These are phyloP conservation scores for Campylomormyrus numenius DNA, from an alignment of 2,113 vertebrate species.

Conservation along the genomic window DNA sequence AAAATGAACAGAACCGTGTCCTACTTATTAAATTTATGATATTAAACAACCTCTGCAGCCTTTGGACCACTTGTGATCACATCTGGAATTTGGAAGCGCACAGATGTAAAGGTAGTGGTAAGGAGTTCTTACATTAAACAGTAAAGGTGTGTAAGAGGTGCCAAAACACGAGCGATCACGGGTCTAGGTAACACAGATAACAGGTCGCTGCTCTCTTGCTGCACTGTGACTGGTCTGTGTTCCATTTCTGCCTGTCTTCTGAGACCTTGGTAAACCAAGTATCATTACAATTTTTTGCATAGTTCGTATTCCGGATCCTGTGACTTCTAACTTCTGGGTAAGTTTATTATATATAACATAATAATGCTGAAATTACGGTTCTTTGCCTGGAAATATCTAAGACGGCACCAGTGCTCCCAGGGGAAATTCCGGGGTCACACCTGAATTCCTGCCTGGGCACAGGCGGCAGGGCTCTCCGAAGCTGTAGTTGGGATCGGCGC, in stretches of 20 bases:
- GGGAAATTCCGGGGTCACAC: constrained; percentile 29
- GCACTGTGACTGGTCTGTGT: background rate
- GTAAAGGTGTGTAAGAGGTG: background rate
- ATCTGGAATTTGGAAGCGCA: background rate
- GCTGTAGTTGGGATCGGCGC: constrained; percentile 60
- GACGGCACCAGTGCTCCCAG: background rate
- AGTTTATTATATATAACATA: background rate
- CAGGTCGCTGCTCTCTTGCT: background rate
- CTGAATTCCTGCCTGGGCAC: constrained; percentile 62
- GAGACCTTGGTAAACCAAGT: background rate
- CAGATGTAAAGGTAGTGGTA: background rate
- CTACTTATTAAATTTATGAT: background rate
- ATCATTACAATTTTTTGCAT: background rate
- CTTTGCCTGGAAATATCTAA: background rate
- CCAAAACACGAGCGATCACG: background rate
- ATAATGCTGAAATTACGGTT: background rate
- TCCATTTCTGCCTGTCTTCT: background rate
- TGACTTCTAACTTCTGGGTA: background rate
- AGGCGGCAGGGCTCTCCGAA: constrained; percentile 66
- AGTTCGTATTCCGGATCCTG: background rate
- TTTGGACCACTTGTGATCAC: background rate
- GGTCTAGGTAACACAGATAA: background rate
- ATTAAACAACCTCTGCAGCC: background rate
- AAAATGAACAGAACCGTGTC: background rate
- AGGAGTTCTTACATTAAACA: background rate